Evolutionary conservation across 2,888 invertebrate species (phyloP).

Genomic region (Osedax fenrisi): DNA sequence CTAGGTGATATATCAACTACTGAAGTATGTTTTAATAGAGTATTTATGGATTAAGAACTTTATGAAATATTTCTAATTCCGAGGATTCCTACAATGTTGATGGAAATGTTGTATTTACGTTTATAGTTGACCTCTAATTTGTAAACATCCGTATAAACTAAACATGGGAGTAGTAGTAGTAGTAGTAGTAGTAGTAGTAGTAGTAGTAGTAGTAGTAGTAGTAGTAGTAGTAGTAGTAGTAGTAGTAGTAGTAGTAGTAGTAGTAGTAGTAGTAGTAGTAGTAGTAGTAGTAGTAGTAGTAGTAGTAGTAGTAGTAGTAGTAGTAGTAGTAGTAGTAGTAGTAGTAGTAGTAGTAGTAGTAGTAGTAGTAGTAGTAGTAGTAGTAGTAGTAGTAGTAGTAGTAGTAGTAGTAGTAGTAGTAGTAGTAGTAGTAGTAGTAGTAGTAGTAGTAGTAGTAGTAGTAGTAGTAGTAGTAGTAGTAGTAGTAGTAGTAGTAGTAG

Average conservation of each 20-base stretch:
- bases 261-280: constrained; percentile 3
- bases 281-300: constrained; percentile 14
- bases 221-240: constrained; percentile 3
- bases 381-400: constrained; percentile 24
- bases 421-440: constrained; percentile 20
- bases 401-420: constrained; percentile 25
- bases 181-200: constrained; percentile 3
- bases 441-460: too few species aligned
- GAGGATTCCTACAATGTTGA: too few species aligned
- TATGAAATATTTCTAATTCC: neutral
- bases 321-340: constrained; percentile 19
- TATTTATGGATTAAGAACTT: neutral
- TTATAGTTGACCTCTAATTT: too few species aligned
- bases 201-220: constrained; percentile 3
- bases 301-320: constrained; percentile 12
- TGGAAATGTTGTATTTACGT: too few species aligned
- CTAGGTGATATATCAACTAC: too few species aligned
- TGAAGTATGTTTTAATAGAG: too few species aligned
- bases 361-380: constrained; percentile 21
- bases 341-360: constrained; percentile 19
- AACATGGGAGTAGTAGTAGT: neutral
- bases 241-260: constrained; percentile 3
- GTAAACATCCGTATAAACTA: too few species aligned
- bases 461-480: too few species aligned
- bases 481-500: too few species aligned